Percentiles rank a stretch among this genome's conserved stretches.
Evolutionary conservation across 2,113 vertebrate genomes (phyloP).

Genomic region (Ondatra zibethicus): DNA sequence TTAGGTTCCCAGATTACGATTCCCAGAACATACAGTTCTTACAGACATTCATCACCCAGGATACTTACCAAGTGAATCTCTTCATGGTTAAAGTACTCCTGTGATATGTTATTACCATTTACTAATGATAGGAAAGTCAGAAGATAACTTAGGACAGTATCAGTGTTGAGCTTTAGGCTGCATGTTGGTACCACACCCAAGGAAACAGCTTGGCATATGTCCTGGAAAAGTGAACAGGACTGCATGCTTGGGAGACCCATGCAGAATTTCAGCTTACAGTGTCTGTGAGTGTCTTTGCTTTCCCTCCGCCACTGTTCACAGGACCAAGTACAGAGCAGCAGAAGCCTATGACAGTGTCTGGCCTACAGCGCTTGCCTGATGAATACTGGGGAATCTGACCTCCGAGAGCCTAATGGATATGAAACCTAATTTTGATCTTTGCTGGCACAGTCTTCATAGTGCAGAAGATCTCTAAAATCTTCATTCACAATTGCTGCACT

Average conservation of each 20-base stretch:
- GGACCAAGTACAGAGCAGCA: background rate
- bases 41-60: background rate
- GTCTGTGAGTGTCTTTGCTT: background rate
- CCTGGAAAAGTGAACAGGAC: background rate
- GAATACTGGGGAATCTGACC: background rate
- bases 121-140: background rate
- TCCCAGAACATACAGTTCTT: background rate
- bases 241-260: background rate
- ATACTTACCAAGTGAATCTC: background rate
- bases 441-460: background rate
- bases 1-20: background rate
- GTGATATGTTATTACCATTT: background rate
- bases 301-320: background rate
- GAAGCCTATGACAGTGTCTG: background rate
- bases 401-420: slow-evolving; percentile 1
- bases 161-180: background rate
- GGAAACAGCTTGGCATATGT: too few species aligned
- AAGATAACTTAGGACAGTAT: background rate
- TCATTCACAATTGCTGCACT: background rate
- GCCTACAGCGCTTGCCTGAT: background rate
- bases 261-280: background rate
- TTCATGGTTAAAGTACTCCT: background rate
- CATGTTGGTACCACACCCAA: background rate
- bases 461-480: slow-evolving; percentile 1
- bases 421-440: slow-evolving; percentile 53